Base-by-base conservation (phyloP, 2,113 vertebrate species). In the Taxidea taxus region DNA sequence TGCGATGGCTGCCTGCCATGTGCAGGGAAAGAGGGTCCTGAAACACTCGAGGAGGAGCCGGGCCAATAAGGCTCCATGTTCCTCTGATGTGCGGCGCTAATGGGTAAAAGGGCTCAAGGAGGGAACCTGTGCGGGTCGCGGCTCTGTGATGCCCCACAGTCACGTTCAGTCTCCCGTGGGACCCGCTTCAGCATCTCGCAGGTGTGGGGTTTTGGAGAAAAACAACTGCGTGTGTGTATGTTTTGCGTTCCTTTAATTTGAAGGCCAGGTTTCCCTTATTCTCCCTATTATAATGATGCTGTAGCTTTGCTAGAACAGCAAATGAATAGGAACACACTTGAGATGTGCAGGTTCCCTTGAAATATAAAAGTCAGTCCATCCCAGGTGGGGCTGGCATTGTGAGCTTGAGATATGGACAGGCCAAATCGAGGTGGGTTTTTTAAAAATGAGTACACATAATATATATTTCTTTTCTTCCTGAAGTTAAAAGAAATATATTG, bases 1-100 rank as follows among this genome's bases (percentile, higher is more conserved):
- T 31, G 56, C 0, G 0, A 1, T n/a, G 51, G 3, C 6, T 6
- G 4, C 58, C 29, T 14, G 4, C 37, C 11, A 0, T 1, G 4
- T 10, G 4, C 23, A 10, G 25, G 58, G 47, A 39, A 12, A 31
- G 23, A 23, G 23, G 20, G 7, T 23, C 60, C 39, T 3, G 6
- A 31, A 49, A 14, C 29, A 5, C n/a, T 4, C 5, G 7, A 74
- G 60, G n/a, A 18, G 70, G 18, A 3, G 66, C 23, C 3, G 10
- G 31, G 54, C 23, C 13, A 12, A 1, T 9, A 14, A 7, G 85
- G 23, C 2, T 4, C 51, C 2, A 0, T 3, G 72, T 44, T 14
- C 20, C 5, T 72, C n/a, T 39, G 85, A 29, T 1, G 1, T 3
- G 49, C 14, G 2, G 34, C 54, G 0, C 1, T 29, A 12, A 25